Base-by-base conservation (phyloP, 2,113 vertebrate species). In the Thomomys bottae region DNA sequence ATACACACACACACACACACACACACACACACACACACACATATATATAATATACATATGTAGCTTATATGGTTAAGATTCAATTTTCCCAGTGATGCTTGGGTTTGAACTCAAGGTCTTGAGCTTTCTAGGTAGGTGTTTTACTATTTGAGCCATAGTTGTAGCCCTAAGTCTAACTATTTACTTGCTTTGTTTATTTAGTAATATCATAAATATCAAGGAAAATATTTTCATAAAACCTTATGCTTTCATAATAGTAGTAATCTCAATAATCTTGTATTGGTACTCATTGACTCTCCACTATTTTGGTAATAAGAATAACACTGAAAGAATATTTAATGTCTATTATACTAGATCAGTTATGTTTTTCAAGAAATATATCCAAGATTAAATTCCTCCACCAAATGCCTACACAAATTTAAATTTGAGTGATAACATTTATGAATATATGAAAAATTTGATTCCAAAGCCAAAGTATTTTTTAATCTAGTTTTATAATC, bases 331-430 rank as follows among this genome's bases (percentile, higher is more conserved):
- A 70, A 40, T 89, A n/a, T 42, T 78, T 59, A 45, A 42, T 57
- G 6, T 70, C 71, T 84, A 75, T 36, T 87, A 28, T 1, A 57
- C 3, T 9, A n/a, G 3, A 63, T 88, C 0, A 76, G 54, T 34
- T 82, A 67, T 66, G 24, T 64, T 15, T 91, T 75, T 54, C 49
- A 86, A 89, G 28, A 70, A 83, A 87, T 87, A 84, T 54, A 61
- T 1, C 3, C 18, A 72, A 23, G 59, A 84, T 82, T 6, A 90
- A 94, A 85, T 81, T 73, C 1, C 71, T 88, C 11, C 1, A 14
- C 36, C 32, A 90, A 88, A 45, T 59, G 78, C 8, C 49, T 40
- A 61, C 75, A 70, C 0, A 72, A 2, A 40, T 88, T 91, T 95
- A 67, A 45, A 79, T 57, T 68, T 73, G 64, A 91, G 63, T 89